Percentiles rank a stretch among this genome's conserved stretches.
Conservation (phyloP, 1,140 invertebrate genomes). For the Geopemphigus sp. region DNA sequence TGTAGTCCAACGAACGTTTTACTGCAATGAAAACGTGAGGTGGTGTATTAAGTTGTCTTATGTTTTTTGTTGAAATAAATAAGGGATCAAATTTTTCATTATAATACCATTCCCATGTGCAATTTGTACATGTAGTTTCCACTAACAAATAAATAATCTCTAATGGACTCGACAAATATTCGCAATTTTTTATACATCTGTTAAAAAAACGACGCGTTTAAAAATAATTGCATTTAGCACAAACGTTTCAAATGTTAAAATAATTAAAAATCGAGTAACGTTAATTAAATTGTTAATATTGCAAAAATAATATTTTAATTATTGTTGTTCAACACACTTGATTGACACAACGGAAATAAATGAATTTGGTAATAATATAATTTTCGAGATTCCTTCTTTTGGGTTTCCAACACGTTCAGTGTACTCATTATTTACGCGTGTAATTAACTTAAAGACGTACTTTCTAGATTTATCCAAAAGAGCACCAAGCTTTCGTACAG, state of each 20-base stretch:
- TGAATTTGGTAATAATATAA: not conserved
- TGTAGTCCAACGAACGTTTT: not conserved
- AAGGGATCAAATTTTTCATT: not conserved
- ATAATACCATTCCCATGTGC: conserved; percentile 10
- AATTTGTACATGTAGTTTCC: not conserved
- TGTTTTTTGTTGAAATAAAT: not conserved
- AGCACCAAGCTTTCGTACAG: not conserved
- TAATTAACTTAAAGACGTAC: conserved; percentile 3
- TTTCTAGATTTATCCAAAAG: not conserved
- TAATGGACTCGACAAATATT: not conserved
- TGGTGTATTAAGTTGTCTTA: conserved; percentile 3
- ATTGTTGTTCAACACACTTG: conserved; percentile 13
- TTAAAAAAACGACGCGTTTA: not conserved
- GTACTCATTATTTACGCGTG: not conserved
- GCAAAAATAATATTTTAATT: too few relatives aligned
- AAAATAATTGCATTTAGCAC: too few relatives aligned
- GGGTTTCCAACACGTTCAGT: not conserved
- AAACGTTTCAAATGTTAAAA: too few relatives aligned
- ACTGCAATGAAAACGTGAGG: not conserved
- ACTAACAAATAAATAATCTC: conserved; percentile 1
- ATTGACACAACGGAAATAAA: not conserved
- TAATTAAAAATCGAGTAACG: too few relatives aligned
- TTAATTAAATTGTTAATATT: too few relatives aligned
- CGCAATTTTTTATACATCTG: conserved; percentile 29
- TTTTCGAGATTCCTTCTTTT: not conserved